A percentile compares a stretch with the other conserved stretches of the same genome.
These are phyloP conservation scores for Temnothorax unifasciatus DNA, from an alignment of 2,888 invertebrate species.

Conservation along the genomic window DNA sequence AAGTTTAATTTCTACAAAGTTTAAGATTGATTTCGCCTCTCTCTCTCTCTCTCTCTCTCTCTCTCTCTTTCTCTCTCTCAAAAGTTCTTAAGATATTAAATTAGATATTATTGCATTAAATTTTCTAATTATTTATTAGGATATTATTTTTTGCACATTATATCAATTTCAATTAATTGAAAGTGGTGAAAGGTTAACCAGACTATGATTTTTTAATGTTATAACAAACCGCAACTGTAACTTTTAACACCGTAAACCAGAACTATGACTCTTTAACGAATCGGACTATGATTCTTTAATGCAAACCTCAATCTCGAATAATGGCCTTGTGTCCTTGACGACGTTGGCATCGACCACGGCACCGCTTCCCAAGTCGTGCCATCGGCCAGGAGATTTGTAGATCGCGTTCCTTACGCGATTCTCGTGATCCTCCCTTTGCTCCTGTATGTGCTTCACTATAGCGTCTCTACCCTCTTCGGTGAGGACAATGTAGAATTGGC, in stretches of 20 bases:
- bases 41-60: not conserved
- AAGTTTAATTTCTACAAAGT: not conserved
- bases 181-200: not conserved
- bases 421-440: slow-evolving; percentile 77
- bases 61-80: not conserved
- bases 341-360: slow-evolving; percentile 88
- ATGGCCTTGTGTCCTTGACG: slow-evolving; percentile 87
- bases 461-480: slow-evolving; percentile 88
- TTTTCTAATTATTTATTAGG: not conserved
- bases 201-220: slow-evolving; percentile 7
- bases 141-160: not conserved
- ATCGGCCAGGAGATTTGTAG: slow-evolving; percentile 87
- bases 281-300: slow-evolving; percentile 65
- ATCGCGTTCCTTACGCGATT: slow-evolving; percentile 87
- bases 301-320: slow-evolving; percentile 90
- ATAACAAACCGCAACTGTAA: not conserved
- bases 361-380: slow-evolving; percentile 90
- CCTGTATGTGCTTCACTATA: slow-evolving; percentile 84
- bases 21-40: not conserved
- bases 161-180: not conserved
- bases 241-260: not conserved
- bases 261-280: slow-evolving; percentile 20
- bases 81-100: not conserved
- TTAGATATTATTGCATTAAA: not conserved
- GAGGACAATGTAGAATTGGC: slow-evolving; percentile 91